These are phyloP conservation scores for Macaca fascicularis DNA, from an alignment of 2,113 vertebrate genomes.

Conservation along the genomic window DNA sequence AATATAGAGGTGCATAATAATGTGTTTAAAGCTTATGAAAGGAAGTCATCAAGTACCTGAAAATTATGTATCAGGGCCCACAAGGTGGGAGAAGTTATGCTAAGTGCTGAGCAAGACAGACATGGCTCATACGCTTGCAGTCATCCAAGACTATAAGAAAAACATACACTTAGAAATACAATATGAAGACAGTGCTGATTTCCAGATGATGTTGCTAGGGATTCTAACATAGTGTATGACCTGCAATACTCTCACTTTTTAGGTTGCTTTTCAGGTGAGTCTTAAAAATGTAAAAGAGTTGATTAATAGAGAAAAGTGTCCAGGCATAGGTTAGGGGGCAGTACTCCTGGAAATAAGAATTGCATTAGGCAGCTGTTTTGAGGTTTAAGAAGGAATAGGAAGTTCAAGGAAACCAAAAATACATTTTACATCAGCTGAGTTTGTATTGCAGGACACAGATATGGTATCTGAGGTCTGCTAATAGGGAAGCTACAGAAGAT, in stretches of 20 bases:
- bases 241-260: background rate
- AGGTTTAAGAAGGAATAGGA: background rate
- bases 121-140: background rate
- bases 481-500: background rate
- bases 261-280: background rate
- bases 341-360: background rate
- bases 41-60: background rate
- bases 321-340: background rate
- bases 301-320: background rate
- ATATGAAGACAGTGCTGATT: background rate
- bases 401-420: background rate
- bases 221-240: background rate
- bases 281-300: background rate
- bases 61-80: background rate
- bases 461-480: background rate
- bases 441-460: rapidly evolving
- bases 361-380: background rate
- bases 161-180: background rate
- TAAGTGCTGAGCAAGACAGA: background rate
- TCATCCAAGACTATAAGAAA: background rate
- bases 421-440: background rate
- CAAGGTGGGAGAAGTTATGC: background rate
- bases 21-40: background rate
- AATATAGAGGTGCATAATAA: rapidly evolving
- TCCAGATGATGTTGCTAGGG: background rate